phyloP scores from a whole-genome alignment of 2,113 vertebrate genomes.

The Chamaea fasciata region DNA sequence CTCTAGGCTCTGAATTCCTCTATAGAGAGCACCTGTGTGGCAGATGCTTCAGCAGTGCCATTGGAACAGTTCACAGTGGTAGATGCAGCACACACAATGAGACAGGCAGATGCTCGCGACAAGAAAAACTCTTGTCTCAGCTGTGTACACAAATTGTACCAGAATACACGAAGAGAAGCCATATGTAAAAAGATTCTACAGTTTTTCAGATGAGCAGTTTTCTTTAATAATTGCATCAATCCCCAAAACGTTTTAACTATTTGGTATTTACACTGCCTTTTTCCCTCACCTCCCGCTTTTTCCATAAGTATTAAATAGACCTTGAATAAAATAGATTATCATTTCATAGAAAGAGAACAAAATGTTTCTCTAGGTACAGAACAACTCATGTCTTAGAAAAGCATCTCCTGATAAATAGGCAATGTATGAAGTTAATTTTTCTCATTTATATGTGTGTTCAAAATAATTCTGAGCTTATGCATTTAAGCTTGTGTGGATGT shows the following conservation, averaged over 20 bases:
- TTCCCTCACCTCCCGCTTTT: accelerated
- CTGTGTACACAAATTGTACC: neutral
- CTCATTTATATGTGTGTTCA: neutral
- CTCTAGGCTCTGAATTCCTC: neutral
- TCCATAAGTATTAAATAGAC: neutral
- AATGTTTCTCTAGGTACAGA: neutral
- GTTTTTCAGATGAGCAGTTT: neutral
- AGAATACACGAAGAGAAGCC: neutral
- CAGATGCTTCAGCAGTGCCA: neutral
- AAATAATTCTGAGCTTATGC: neutral
- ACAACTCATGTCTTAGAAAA: neutral
- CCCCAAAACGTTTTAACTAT: neutral
- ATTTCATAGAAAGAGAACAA: neutral
- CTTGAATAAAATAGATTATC: neutral
- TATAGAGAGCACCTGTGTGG: neutral
- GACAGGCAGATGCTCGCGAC: neutral
- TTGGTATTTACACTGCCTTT: neutral
- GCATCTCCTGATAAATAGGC: neutral
- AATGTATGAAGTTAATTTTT: neutral
- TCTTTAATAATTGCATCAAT: neutral
- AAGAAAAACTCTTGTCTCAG: neutral
- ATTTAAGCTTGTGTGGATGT: neutral
- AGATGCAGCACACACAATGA: neutral
- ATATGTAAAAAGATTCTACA: neutral
- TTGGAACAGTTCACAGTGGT: neutral